phyloP scores from a whole-genome alignment of 2,888 invertebrate species.

The Caenorhabditis sp. region DNA sequence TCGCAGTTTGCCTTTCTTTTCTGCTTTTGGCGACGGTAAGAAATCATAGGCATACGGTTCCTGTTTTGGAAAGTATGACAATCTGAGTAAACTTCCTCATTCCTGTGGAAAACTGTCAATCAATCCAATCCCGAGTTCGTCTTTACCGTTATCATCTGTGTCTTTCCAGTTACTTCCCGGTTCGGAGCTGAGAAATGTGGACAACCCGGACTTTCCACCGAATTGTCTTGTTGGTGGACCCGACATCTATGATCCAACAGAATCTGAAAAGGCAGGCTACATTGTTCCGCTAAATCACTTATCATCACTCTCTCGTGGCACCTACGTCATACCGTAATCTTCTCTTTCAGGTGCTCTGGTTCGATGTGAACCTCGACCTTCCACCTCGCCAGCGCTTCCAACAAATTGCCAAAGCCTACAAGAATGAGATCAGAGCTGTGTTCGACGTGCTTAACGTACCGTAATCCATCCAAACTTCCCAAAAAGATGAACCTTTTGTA shows the following conservation, averaged over 20 bases:
- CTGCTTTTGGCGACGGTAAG: constrained; percentile 27
- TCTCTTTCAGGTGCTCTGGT: constrained; percentile 63
- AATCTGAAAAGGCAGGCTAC: constrained; percentile 32
- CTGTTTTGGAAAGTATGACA: no score
- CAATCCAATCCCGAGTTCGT: not conserved
- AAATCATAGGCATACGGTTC: no score
- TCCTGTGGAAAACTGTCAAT: not conserved
- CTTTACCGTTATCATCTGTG: not conserved
- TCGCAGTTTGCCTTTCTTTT: constrained; percentile 11
- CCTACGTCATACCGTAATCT: no score
- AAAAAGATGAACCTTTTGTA: constrained; percentile 19
- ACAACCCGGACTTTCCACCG: constrained; percentile 52
- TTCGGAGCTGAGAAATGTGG: constrained; percentile 31
- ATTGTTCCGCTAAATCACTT: no score
- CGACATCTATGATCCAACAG: constrained; percentile 48
- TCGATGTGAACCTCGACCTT: constrained; percentile 69
- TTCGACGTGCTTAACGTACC: constrained; percentile 62
- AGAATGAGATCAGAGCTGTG: constrained; percentile 68
- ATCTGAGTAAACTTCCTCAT: constrained; percentile 6
- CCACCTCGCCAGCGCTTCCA: constrained; percentile 67
- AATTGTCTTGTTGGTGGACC: constrained; percentile 55
- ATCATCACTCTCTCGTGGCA: no score
- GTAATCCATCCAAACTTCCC: not conserved
- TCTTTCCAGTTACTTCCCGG: constrained; percentile 39
- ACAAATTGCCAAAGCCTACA: constrained; percentile 64